A percentile compares a stretch with the other conserved stretches of the same genome.
Evolutionary conservation across 2,888 invertebrate genomes (phyloP).

Genomic region (Leptinotarsa haldemani): DNA sequence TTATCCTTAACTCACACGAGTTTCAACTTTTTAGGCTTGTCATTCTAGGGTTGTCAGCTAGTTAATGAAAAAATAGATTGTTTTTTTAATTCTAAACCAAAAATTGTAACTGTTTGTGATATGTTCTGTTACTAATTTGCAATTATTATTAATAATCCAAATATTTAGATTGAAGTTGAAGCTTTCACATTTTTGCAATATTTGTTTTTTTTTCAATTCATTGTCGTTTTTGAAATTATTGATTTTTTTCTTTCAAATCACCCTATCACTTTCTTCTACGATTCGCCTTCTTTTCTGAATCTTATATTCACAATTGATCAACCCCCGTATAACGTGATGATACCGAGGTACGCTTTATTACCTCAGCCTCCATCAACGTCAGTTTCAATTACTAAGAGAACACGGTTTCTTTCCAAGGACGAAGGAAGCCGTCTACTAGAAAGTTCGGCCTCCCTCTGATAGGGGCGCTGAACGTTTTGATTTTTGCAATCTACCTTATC

Average conservation of each 20-base stretch:
- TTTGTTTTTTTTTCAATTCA: too few relatives aligned
- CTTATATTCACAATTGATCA: neutral
- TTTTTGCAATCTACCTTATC: constrained; percentile 41
- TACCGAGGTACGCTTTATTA: neutral
- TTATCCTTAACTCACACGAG: too few relatives aligned
- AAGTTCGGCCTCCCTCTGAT: constrained; percentile 52
- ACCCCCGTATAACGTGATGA: constrained; percentile 26
- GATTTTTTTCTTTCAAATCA: neutral
- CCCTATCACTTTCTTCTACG: neutral
- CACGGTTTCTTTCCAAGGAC: constrained; percentile 31
- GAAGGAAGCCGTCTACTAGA: neutral
- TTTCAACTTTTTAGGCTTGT: too few relatives aligned
- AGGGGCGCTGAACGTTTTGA: constrained; percentile 45
- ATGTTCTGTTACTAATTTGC: too few relatives aligned
- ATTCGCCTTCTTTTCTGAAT: neutral
- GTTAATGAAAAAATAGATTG: too few relatives aligned
- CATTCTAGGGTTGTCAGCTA: too few relatives aligned
- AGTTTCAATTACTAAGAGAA: constrained; percentile 21
- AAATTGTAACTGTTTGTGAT: too few relatives aligned
- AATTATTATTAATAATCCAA: too few relatives aligned
- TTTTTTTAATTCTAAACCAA: too few relatives aligned
- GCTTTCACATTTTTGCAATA: too few relatives aligned
- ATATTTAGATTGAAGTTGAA: too few relatives aligned
- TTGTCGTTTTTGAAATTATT: too few relatives aligned
- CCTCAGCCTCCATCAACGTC: constrained; percentile 20